phyloP scores from a whole-genome alignment of 2,888 invertebrate species.

The Macroteleia sp. region DNA sequence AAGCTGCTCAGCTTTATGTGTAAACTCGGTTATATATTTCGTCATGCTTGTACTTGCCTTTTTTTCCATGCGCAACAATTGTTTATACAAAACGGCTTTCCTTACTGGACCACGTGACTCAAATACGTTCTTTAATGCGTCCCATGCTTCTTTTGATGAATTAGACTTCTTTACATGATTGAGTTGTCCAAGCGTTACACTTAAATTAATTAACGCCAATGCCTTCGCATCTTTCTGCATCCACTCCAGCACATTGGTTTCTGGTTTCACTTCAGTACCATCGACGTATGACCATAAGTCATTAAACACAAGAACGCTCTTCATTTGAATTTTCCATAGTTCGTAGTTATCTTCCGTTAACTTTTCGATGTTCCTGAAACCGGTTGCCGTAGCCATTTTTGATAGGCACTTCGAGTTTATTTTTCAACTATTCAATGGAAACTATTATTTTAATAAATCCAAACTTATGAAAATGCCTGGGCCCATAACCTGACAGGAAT shows the following conservation, averaged over 20 bases:
- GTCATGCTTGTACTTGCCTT: background rate
- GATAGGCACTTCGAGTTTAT: too few relatives aligned
- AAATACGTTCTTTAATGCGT: conserved; percentile 25
- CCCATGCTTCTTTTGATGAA: conserved; percentile 23
- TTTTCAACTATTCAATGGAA: too few relatives aligned
- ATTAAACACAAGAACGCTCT: conserved; percentile 52
- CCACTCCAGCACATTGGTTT: conserved; percentile 13
- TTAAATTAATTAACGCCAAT: conserved; percentile 48
- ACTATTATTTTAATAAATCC: too few relatives aligned
- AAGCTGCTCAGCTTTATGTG: too few relatives aligned
- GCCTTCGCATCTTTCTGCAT: conserved; percentile 54
- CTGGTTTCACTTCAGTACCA: conserved; percentile 7
- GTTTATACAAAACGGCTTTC: conserved; percentile 35
- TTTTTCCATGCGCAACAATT: conserved; percentile 41
- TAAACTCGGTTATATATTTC: too few relatives aligned
- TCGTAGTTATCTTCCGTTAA: conserved; percentile 53
- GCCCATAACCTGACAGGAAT: too few relatives aligned
- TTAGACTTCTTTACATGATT: conserved; percentile 17
- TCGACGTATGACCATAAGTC: conserved; percentile 51
- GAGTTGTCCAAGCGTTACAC: conserved; percentile 32
- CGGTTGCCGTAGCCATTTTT: background rate
- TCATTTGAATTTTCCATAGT: conserved; percentile 53
- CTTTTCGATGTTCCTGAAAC: conserved; percentile 37
- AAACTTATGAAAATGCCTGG: too few relatives aligned
- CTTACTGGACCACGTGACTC: conserved; percentile 62